Base-by-base conservation (phyloP, 2,888 invertebrate species). In the Caenorhabditis doughertyi region DNA sequence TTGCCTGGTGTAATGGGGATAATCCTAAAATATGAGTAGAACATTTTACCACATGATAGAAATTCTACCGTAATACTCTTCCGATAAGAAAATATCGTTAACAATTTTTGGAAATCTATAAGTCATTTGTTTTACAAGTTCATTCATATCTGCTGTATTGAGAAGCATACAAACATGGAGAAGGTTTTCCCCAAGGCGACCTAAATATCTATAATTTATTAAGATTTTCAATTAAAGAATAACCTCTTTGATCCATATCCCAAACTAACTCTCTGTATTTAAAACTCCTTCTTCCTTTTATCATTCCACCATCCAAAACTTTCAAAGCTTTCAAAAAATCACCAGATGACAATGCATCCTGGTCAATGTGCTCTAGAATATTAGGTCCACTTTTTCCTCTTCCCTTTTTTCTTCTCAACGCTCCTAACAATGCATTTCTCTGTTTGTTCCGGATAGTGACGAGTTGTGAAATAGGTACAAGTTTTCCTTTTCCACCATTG, bases 181-280 rank as follows among this genome's bases (percentile, higher is more conserved):
- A 83, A 97, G 95, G 0, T 96, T 96, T 93, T 99, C 98, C 0
- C 98, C 98, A 0, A 98, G 97, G 2, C 97, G 96, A 0, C 98
- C 98, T 87, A 25, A 70, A 4, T n/a, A n/a, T n/a, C n/a, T n/a
- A 35, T 3, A 16, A 35, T 29, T 47, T 13, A 39, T 29, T 23
- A 3, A 9, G 1, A 16, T 21, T 4, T 18, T 8, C 53, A 13
- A 42, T 11, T 39, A 13, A 9, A 39, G 16, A 39, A 4, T 11
- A 9, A 85, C 90, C 90, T 82, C 90, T 74, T 58, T 90, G 88
- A 62, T 84, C 86, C 39, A 90, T 81, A 68, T 91, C 89, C 90
- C 90, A 90, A 0, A 89, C 89, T 16, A 90, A 70, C 67, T 91
- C 89, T 16, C 90, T 94, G 92, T 95, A 96, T 62, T 94, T 94